Evolutionary conservation across 92 coral and sea anemone species (phyloP).

Genomic region (Pocillopora grandis): DNA sequence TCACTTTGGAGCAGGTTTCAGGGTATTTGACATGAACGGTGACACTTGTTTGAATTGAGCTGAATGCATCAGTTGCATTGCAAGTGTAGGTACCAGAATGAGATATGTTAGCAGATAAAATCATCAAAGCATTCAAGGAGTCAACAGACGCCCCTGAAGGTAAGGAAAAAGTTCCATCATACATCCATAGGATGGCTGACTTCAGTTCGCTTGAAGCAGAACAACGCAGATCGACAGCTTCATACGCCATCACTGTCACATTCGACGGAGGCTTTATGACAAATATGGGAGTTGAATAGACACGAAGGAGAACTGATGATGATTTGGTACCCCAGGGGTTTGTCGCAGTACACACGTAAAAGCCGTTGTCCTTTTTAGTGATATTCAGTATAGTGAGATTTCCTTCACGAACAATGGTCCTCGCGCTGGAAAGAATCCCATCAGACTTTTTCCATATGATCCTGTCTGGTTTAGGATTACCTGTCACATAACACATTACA

Average conservation of each 20-base stretch:
- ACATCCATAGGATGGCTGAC: conserved; percentile 8
- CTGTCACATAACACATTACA: conserved; percentile 3
- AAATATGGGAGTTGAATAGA: background rate
- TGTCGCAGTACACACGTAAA: conserved; percentile 34
- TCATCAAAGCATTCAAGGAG: background rate
- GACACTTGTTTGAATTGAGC: background rate
- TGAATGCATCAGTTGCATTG: background rate
- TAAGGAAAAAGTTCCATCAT: background rate
- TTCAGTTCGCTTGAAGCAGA: background rate
- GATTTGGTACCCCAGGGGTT: conserved; percentile 12
- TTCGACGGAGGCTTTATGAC: background rate
- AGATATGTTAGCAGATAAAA: background rate
- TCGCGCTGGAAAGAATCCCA: conserved; percentile 7
- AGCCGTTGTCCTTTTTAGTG: conserved; percentile 21
- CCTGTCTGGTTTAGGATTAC: background rate
- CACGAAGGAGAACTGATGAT: background rate
- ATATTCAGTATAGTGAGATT: conserved; percentile 9
- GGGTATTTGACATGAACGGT: background rate
- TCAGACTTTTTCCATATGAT: conserved; percentile 9
- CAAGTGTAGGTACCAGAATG: background rate
- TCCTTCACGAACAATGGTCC: background rate
- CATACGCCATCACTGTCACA: background rate
- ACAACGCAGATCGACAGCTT: background rate
- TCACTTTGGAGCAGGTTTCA: conserved; percentile 14
- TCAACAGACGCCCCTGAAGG: conserved; percentile 10